Evolutionary conservation across 2,797 vertebrate genomes (phyloP).

Genomic region (Trematomus bernacchii): DNA sequence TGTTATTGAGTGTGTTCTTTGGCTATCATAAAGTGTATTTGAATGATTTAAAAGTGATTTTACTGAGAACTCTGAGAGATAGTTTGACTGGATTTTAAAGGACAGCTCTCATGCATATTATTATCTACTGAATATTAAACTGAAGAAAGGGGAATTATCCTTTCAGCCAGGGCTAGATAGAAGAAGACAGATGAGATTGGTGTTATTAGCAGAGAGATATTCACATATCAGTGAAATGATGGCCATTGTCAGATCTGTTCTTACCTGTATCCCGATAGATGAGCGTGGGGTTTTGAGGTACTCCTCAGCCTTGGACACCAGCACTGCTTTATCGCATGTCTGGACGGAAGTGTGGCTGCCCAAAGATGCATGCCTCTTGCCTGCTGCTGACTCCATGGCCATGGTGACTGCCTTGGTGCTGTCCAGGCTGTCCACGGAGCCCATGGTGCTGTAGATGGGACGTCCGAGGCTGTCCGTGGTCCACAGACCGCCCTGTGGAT

Average conservation of each 20-base stretch:
- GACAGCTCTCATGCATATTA: constrained; percentile 17
- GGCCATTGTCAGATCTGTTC: not conserved
- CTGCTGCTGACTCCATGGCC: constrained; percentile 92
- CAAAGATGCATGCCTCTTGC: constrained; percentile 86
- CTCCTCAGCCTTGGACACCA: constrained; percentile 93
- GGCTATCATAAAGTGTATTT: not conserved
- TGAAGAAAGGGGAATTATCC: constrained; percentile 1
- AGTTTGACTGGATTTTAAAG: constrained; percentile 1
- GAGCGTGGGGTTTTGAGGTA: constrained; percentile 93
- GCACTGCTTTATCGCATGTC: constrained; percentile 93
- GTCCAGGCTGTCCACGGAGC: constrained; percentile 96
- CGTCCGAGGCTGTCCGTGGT: constrained; percentile 89
- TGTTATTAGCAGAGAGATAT: constrained; percentile 9
- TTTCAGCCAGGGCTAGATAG: constrained; percentile 2
- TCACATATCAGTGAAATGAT: not conserved
- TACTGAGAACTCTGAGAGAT: not conserved
- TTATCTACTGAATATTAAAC: constrained; percentile 7
- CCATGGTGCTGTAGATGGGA: constrained; percentile 93
- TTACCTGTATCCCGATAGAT: constrained; percentile 98
- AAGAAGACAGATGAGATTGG: constrained; percentile 19
- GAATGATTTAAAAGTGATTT: not conserved
- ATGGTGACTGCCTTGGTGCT: constrained; percentile 96
- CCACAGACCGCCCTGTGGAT: constrained; percentile 90
- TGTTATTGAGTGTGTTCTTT: not conserved
- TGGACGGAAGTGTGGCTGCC: constrained; percentile 90